These are phyloP conservation scores for Mola mola DNA, from an alignment of 2,113 vertebrate species.

Conservation along the genomic window DNA sequence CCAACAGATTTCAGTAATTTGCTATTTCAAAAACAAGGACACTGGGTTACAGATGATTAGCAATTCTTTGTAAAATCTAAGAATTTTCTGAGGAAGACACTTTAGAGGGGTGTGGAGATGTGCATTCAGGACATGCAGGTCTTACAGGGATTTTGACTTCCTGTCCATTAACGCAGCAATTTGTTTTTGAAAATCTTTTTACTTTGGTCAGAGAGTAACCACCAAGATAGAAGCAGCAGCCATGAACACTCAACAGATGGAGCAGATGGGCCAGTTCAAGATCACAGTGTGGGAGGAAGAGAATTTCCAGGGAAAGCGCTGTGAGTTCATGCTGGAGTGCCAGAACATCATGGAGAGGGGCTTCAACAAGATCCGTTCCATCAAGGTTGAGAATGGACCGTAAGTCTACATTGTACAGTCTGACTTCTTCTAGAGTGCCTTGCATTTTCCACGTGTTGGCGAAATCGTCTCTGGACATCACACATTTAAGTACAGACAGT, in stretches of 20 bases:
- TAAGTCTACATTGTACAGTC: slow-evolving; percentile 79
- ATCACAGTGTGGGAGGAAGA: slow-evolving; percentile 97
- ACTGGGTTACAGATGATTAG: too few relatives aligned
- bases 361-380: slow-evolving; percentile 94
- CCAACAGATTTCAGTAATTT: background rate
- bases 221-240: slow-evolving; percentile 58
- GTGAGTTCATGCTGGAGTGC: slow-evolving; percentile 93
- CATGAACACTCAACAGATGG: slow-evolving; percentile 93
- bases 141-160: background rate
- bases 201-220: slow-evolving; percentile 53
- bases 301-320: slow-evolving; percentile 95
- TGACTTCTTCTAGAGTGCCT: too few relatives aligned
- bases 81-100: too few relatives aligned
- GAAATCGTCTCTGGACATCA: too few relatives aligned
- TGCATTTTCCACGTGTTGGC: too few relatives aligned
- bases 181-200: slow-evolving; percentile 4
- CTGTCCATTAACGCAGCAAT: too few relatives aligned
- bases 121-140: background rate
- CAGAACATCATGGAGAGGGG: slow-evolving; percentile 92
- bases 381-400: slow-evolving; percentile 95
- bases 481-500: too few relatives aligned
- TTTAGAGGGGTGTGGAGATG: too few relatives aligned
- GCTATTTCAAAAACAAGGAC: too few relatives aligned
- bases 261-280: slow-evolving; percentile 89
- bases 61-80: too few relatives aligned